phyloP scores from a whole-genome alignment of 1,140 invertebrate genomes.

The Branchinecta lindahli region DNA sequence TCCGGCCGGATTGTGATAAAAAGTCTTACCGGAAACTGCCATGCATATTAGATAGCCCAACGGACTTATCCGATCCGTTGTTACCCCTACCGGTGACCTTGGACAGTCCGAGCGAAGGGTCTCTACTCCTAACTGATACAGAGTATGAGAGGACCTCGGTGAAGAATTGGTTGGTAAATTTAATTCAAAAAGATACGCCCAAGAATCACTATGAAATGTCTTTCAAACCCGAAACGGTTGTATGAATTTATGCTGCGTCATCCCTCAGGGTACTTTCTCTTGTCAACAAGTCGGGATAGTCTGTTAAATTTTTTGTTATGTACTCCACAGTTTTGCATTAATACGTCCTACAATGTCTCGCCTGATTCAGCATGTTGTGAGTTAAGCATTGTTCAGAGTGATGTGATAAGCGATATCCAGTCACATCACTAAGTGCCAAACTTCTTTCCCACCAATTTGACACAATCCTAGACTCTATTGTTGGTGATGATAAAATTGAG shows the following conservation, averaged over 20 bases:
- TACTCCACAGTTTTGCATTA: background rate
- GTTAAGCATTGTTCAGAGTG: too few relatives aligned
- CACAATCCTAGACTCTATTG: too few relatives aligned
- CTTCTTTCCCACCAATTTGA: too few relatives aligned
- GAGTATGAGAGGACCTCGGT: background rate
- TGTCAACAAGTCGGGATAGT: background rate
- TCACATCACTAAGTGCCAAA: too few relatives aligned
- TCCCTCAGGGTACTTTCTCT: background rate
- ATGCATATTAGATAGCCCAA: background rate
- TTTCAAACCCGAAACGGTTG: slow-evolving; percentile 5
- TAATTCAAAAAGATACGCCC: background rate
- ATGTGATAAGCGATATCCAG: too few relatives aligned
- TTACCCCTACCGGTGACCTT: background rate
- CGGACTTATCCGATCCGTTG: background rate
- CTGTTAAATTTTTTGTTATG: background rate
- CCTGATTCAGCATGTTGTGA: too few relatives aligned
- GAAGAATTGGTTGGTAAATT: background rate
- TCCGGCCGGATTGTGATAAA: slow-evolving; percentile 10
- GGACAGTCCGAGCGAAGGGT: background rate
- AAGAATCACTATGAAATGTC: slow-evolving; percentile 3
- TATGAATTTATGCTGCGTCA: background rate
- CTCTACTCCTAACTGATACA: background rate
- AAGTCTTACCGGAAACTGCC: background rate
- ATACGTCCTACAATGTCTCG: background rate
- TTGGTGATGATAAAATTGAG: too few relatives aligned